Percentiles rank a stretch among this genome's conserved stretches.
Evolutionary conservation across 2,113 vertebrate species (phyloP).

Genomic region (Sakesphorus luctuosus): DNA sequence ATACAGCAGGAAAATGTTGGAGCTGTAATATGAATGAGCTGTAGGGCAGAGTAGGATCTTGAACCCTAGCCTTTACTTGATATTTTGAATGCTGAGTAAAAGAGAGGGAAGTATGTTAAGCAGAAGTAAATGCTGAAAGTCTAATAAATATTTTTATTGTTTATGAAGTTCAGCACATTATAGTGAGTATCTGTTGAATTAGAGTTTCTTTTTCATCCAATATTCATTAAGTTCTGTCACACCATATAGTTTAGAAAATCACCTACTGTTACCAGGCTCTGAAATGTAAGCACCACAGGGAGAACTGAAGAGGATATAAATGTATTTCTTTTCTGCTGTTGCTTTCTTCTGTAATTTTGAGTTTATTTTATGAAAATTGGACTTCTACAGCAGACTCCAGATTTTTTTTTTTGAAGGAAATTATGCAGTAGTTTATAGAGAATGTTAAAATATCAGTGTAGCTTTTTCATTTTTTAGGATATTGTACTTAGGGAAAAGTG

Average conservation of each 20-base stretch:
- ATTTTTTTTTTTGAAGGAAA: not conserved
- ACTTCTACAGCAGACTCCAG: not conserved
- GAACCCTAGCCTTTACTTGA: not conserved
- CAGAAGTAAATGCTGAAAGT: not conserved
- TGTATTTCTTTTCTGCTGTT: slow-evolving; percentile 7
- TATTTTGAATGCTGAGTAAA: not conserved
- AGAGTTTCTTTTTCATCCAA: not conserved
- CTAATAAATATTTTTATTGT: not conserved
- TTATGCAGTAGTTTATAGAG: not conserved
- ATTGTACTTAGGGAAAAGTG: not conserved
- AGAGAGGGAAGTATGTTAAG: not conserved
- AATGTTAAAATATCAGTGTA: not conserved
- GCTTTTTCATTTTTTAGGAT: not conserved
- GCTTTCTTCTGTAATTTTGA: not conserved
- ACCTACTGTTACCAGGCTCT: slow-evolving; percentile 16
- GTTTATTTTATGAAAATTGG: slow-evolving; percentile 19
- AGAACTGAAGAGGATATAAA: slow-evolving; percentile 27
- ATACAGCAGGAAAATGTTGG: not conserved
- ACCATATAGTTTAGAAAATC: slow-evolving; percentile 38
- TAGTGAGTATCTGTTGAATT: not conserved
- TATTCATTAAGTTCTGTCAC: slow-evolving; percentile 48
- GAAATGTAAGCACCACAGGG: not conserved
- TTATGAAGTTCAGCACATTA: not conserved
- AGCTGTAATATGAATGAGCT: not conserved
- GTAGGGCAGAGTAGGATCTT: not conserved